Evolutionary conservation across 2,888 invertebrate species (phyloP).

Genomic region (Plebejus anna): DNA sequence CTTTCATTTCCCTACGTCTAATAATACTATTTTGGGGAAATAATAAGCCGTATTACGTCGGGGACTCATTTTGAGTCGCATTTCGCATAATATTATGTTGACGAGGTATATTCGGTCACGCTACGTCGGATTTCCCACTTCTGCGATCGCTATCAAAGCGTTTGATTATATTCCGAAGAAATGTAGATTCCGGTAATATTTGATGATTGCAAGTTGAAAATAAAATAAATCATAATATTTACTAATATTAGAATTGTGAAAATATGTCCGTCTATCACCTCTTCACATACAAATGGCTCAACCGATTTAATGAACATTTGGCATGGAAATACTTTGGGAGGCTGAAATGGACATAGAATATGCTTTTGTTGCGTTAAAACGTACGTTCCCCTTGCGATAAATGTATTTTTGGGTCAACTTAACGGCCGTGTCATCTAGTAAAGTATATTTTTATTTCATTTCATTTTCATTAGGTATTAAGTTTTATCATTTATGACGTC

Average conservation of each 20-base stretch:
- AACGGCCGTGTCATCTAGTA: no score
- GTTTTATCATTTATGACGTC: no score
- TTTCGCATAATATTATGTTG: constrained; percentile 56
- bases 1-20: constrained; percentile 42
- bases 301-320: not conserved
- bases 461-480: no score
- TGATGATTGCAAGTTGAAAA: not conserved
- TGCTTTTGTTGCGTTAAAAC: not conserved
- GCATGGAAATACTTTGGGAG: no score
- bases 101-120: constrained; percentile 53
- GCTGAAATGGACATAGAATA: not conserved
- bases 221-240: not conserved
- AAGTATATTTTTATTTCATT: no score
- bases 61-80: constrained; percentile 53
- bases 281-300: not conserved
- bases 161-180: constrained; percentile 38
- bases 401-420: no score
- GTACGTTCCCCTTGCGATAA: no score
- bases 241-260: no score
- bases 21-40: constrained; percentile 48
- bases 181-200: constrained; percentile 31
- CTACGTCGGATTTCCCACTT: constrained; percentile 48
- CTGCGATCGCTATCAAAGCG: constrained; percentile 43
- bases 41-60: constrained; percentile 51
- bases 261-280: no score